Evolutionary conservation across 2,113 vertebrate genomes (phyloP).

Genomic region (Brevimyrus niger): DNA sequence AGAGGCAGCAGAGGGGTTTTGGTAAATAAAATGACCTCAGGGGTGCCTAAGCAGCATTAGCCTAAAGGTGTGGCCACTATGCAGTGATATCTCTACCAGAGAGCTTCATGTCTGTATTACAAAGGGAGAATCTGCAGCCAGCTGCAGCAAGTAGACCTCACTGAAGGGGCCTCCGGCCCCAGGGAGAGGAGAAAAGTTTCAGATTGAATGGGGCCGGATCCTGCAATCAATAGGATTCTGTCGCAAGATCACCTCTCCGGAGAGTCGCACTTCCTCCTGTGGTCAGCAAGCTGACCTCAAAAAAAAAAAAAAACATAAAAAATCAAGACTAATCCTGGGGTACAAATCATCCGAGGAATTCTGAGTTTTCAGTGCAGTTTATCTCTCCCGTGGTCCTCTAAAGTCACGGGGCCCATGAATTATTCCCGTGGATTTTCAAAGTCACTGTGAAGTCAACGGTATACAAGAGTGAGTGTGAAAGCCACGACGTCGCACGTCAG

Average conservation of each 20-base stretch:
- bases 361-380: constrained; percentile 49
- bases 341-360: constrained; percentile 49
- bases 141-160: neutral
- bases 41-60: neutral
- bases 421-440: constrained; percentile 66
- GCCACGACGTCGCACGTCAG: constrained; percentile 30
- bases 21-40: neutral
- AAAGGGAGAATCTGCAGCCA: neutral
- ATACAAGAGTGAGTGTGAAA: constrained; percentile 56
- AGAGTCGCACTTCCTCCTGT: neutral
- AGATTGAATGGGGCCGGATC: neutral
- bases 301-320: neutral
- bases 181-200: neutral
- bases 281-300: neutral
- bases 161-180: neutral
- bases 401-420: constrained; percentile 59
- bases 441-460: constrained; percentile 63
- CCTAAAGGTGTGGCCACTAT: too few relatives aligned
- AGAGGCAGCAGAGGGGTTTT: neutral
- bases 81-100: neutral
- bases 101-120: neutral
- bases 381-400: constrained; percentile 34
- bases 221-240: constrained; percentile 20
- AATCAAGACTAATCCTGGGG: constrained; percentile 36
- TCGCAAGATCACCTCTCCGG: neutral